Base-by-base conservation (phyloP, 2,888 invertebrate species). In the Epistrophella euchroma region DNA sequence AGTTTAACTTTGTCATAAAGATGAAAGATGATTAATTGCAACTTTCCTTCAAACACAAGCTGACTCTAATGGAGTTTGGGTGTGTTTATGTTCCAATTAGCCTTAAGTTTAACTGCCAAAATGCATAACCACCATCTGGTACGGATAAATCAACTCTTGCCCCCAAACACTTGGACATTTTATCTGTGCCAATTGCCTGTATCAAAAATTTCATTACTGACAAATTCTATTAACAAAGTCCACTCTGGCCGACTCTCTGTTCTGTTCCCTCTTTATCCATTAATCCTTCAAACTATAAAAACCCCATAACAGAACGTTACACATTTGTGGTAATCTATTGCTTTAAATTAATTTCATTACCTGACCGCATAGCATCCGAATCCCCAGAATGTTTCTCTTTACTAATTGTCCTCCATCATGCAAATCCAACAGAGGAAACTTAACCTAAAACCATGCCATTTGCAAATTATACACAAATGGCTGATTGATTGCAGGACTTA, bases 401-500 rank as follows among this genome's bases (percentile, higher is more conserved):
- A 50, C 15, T 28, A 19, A 22, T 35, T 43, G 37, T 43, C 43
- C n/a, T 17, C 43, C 66, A 78, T 72, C 47, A 45, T 71, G 43
- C 22, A 25, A 32, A 77, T 66, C 56, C 37, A 68, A 71, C 58
- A 50, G 35, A 66, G 56, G 43, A 58, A 68, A 62, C 55, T 64
- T 43, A 60, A 45, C 43, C 64, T 64, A n/a, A 75, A 58, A 68
- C 71, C 75, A 84, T 84, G 58, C 71, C 64, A 84, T 79, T 79
- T 84, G 66, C 75, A 37, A 80, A 80, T 84, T 80, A 72, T 84
- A 56, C 58, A 80, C 71, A 75, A 80, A 85, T 80, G 71, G 68
- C 80, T 85, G 84, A 85, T 85, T 85, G 75, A 85, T 80, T 80
- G 66, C 75, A 55, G 72, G 52, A 75, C 72, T 76, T 76, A 72